phyloP scores from a whole-genome alignment of 1,140 invertebrate species.

The Trachelipus rathkii region DNA sequence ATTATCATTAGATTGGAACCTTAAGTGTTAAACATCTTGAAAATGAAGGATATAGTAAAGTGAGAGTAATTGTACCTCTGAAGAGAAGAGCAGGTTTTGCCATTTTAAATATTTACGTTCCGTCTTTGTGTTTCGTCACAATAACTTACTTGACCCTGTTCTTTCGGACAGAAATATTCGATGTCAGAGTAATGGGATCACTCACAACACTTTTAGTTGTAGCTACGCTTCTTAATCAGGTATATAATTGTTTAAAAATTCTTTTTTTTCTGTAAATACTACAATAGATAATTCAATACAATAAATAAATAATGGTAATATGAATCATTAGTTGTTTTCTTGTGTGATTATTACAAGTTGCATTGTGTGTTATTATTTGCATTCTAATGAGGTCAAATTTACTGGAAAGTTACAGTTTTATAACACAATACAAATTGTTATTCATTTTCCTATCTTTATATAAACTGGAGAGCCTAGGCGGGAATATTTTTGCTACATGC shows the following conservation, averaged over 20 bases:
- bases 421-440: no score
- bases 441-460: no score
- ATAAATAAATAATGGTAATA: no score
- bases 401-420: no score
- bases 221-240: slow-evolving; percentile 26
- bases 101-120: slow-evolving; percentile 25
- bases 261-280: not conserved
- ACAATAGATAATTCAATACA: no score
- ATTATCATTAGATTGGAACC: not conserved
- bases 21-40: not conserved
- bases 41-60: not conserved
- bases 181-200: slow-evolving; percentile 26
- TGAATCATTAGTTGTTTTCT: no score
- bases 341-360: no score
- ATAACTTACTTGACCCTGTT: slow-evolving; percentile 25
- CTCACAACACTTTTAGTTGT: slow-evolving; percentile 23
- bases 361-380: no score
- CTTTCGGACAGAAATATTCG: slow-evolving; percentile 25
- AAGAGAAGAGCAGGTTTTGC: slow-evolving; percentile 14
- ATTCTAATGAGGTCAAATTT: no score
- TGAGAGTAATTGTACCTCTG: slow-evolving; percentile 12
- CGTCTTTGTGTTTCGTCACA: slow-evolving; percentile 5
- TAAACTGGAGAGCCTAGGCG: no score
- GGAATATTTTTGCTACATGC: no score
- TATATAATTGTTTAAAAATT: not conserved